A percentile compares a stretch with the other conserved stretches of the same genome.
Conservation (phyloP, 2,888 invertebrate genomes). For the Strigamia transsilvanica region DNA sequence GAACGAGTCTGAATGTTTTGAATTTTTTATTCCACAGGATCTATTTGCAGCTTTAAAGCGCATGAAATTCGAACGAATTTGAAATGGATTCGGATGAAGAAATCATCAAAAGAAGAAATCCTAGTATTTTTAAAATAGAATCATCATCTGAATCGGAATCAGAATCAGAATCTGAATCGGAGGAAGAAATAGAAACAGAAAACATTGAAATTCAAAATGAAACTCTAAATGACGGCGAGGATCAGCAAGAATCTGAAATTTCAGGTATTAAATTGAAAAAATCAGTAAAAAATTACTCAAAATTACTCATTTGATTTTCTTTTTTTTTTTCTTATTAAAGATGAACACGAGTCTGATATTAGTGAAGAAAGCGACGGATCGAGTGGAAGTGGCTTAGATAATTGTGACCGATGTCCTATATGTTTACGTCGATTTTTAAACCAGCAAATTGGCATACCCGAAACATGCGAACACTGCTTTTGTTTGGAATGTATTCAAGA, state of each 20-base stretch:
- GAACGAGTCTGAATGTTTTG: not conserved
- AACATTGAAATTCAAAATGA: not conserved
- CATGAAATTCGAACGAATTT: not conserved
- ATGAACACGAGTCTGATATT: not conserved
- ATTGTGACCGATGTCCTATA: conserved; percentile 88
- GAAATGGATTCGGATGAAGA: conserved; percentile 36
- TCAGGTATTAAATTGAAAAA: not conserved
- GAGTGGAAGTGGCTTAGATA: conserved; percentile 69
- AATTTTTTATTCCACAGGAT: conserved; percentile 1
- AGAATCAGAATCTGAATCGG: conserved; percentile 24
- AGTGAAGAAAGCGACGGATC: conserved; percentile 31
- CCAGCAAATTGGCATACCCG: conserved; percentile 86
- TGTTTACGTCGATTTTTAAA: conserved; percentile 79
- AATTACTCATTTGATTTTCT: not conserved
- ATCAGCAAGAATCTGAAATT: not conserved
- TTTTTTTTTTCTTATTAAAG: not conserved
- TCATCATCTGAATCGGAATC: conserved; percentile 5
- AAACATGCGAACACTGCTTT: conserved; percentile 87
- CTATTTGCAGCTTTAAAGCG: not conserved
- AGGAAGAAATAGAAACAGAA: conserved; percentile 22
- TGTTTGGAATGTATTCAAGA: conserved; percentile 89
- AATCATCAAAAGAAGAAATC: not conserved
- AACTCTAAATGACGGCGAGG: not conserved
- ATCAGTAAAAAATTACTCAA: not conserved
- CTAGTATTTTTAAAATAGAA: not conserved